Conservation (phyloP, 64 coral and sea anemone genomes). For the Hydrozoanthus tunicans region DNA sequence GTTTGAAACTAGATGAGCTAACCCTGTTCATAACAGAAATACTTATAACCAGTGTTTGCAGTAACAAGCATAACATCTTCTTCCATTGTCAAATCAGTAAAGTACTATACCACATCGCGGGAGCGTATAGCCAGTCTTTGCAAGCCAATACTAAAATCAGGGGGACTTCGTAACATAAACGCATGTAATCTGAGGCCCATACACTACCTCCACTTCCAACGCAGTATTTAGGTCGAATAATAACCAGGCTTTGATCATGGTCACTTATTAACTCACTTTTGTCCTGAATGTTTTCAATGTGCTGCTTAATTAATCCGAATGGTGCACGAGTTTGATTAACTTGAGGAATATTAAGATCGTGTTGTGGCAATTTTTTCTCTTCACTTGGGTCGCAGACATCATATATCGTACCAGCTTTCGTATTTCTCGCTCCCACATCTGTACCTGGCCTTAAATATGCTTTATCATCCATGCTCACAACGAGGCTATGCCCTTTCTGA, state of each 20-base stretch:
- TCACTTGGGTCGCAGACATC: conserved; percentile 54
- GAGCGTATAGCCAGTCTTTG: conserved; percentile 10
- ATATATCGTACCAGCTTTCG: conserved; percentile 67
- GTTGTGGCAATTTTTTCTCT: conserved; percentile 54
- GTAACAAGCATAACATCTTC: conserved; percentile 14
- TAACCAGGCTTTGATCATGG: conserved; percentile 25
- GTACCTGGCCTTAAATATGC: conserved; percentile 55
- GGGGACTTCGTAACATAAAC: conserved; percentile 27
- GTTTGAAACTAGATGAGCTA: conserved; percentile 12
- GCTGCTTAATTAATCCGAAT: conserved; percentile 47
- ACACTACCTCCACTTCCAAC: conserved; percentile 56
- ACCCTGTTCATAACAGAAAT: background rate
- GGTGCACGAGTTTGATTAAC: conserved; percentile 59
- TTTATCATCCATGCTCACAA: conserved; percentile 42
- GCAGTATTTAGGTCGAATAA: conserved; percentile 63
- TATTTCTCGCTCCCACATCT: conserved; percentile 64
- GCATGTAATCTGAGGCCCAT: conserved; percentile 57
- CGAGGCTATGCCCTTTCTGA: conserved; percentile 55
- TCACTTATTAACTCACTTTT: conserved; percentile 56
- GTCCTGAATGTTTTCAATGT: conserved; percentile 59
- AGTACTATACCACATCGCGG: conserved; percentile 26
- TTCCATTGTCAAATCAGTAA: conserved; percentile 41
- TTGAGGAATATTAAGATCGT: conserved; percentile 60
- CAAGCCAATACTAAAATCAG: conserved; percentile 31
- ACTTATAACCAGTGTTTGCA: conserved; percentile 1